Evolutionary conservation across 2,888 invertebrate species (phyloP).

Genomic region (Thumatha senex): DNA sequence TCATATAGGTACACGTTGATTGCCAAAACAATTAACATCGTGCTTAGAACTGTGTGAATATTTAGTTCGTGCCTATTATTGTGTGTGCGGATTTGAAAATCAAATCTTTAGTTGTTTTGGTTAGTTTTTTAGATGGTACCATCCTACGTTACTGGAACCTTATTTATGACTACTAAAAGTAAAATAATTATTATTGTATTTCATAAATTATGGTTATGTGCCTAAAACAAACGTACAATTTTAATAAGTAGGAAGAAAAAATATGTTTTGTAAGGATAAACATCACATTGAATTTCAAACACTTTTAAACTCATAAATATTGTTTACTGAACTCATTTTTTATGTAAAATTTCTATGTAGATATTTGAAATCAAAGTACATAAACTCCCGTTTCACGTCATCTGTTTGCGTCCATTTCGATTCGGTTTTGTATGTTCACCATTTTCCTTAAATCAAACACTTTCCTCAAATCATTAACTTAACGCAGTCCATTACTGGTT

Average conservation of each 20-base stretch:
- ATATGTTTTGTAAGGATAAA: no score
- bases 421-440: no score
- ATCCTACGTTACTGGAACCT: conserved; percentile 18
- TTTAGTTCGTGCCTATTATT: conserved; percentile 39
- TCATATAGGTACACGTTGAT: conserved; percentile 47
- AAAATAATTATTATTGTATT: conserved; percentile 30
- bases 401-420: no score
- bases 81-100: conserved; percentile 39
- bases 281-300: no score
- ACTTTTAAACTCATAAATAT: no score
- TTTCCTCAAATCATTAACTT: no score
- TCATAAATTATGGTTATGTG: conserved; percentile 34
- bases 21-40: conserved; percentile 48
- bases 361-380: no score
- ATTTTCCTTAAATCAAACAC: no score
- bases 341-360: no score
- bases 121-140: conserved; percentile 32
- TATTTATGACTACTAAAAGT: conserved; percentile 21
- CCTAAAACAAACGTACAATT: conserved; percentile 1
- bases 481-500: no score
- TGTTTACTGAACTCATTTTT: no score
- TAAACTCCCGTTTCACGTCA: no score
- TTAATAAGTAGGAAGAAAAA: background rate
- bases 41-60: conserved; percentile 51
- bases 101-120: conserved; percentile 30